Percentiles rank a stretch among this genome's conserved stretches.
These are phyloP conservation scores for Chrysomela aeneicollis DNA, from an alignment of 2,888 invertebrate species.

Conservation along the genomic window DNA sequence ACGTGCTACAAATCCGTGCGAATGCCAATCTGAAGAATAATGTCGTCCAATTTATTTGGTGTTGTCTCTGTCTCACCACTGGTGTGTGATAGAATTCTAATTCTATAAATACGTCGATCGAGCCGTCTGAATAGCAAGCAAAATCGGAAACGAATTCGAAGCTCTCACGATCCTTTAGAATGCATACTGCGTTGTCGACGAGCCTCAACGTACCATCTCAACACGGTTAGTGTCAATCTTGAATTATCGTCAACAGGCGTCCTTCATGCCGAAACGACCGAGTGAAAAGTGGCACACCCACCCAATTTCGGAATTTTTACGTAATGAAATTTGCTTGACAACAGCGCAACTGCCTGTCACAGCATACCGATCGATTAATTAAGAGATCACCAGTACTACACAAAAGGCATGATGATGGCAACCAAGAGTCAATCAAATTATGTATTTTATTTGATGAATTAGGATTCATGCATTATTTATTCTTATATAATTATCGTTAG, in stretches of 20 bases:
- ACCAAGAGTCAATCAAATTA: too few relatives aligned
- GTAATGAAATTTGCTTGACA: neutral
- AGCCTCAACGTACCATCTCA: constrained; percentile 39
- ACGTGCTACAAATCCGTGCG: neutral
- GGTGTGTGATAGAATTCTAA: constrained; percentile 23
- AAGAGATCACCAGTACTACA: too few relatives aligned
- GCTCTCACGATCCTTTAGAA: constrained; percentile 42
- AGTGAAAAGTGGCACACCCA: neutral
- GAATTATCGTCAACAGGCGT: constrained; percentile 15
- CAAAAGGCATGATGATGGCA: too few relatives aligned
- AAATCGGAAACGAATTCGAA: constrained; percentile 40
- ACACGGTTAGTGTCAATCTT: constrained; percentile 34
- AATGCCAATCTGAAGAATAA: constrained; percentile 12
- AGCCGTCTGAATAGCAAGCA: constrained; percentile 37
- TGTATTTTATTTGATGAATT: too few relatives aligned
- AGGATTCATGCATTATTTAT: too few relatives aligned
- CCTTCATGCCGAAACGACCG: constrained; percentile 7
- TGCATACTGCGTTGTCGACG: constrained; percentile 34
- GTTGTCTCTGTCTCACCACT: neutral
- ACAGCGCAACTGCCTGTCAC: too few relatives aligned
- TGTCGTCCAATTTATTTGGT: constrained; percentile 9
- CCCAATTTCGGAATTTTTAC: neutral
- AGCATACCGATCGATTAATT: too few relatives aligned
- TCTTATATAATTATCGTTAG: too few relatives aligned
- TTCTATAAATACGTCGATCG: constrained; percentile 23